These are phyloP conservation scores for Agelas oroides DNA, from an alignment of 37 sponge, comb jelly and placozoan genomes.

Conservation along the genomic window DNA sequence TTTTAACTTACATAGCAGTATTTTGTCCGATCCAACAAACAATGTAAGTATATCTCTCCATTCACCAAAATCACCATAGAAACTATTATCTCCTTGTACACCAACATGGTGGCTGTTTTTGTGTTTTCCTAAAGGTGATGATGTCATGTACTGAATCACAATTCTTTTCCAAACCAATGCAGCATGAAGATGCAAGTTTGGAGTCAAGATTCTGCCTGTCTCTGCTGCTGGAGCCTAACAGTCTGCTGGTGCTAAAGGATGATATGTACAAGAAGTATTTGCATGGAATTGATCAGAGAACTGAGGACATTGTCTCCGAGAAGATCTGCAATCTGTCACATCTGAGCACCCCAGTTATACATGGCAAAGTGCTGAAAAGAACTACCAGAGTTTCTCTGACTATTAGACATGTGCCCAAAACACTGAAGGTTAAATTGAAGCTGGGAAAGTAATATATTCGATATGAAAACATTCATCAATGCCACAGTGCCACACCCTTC, in stretches of 20 bases:
- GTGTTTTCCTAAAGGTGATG: too few species aligned
- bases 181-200: constrained; percentile 39
- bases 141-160: too few species aligned
- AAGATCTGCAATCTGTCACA: constrained; percentile 53
- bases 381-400: constrained; percentile 95
- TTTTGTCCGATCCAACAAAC: too few species aligned
- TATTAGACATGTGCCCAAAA: constrained; percentile 94
- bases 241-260: constrained; percentile 83
- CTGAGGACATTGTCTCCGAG: constrained; percentile 53
- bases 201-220: constrained; percentile 77
- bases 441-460: constrained; percentile 16
- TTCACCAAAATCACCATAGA: too few species aligned
- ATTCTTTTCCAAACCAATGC: too few species aligned
- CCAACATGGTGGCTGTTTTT: too few species aligned
- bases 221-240: constrained; percentile 91
- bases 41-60: too few species aligned
- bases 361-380: constrained; percentile 66
- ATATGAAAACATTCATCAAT: background rate
- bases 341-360: background rate
- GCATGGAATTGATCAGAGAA: constrained; percentile 82
- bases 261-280: constrained; percentile 87
- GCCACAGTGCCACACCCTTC: too few species aligned
- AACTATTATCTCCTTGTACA: too few species aligned
- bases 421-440: constrained; percentile 76
- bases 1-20: too few species aligned